phyloP scores from a whole-genome alignment of 2,113 vertebrate species.

The Melanotaenia duboulayi region DNA sequence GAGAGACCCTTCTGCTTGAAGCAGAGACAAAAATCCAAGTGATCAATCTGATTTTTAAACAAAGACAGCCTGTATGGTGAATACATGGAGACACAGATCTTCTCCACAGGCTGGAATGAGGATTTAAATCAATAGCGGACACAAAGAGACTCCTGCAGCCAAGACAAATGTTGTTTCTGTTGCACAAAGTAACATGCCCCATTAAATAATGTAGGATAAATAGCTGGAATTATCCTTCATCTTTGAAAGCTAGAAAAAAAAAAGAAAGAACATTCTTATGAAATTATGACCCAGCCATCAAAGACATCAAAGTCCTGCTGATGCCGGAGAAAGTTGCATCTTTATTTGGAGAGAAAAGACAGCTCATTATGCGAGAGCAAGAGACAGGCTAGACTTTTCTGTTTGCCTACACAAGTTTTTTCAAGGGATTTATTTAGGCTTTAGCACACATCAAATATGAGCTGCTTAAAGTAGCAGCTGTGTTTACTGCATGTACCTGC shows the following conservation, averaged over 20 bases:
- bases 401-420: background rate
- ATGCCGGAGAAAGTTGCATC: background rate
- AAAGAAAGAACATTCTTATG: constrained; percentile 19
- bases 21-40: constrained; percentile 29
- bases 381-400: background rate
- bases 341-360: constrained; percentile 2
- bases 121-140: constrained; percentile 51
- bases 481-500: constrained; percentile 23
- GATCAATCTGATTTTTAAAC: constrained; percentile 67
- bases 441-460: background rate
- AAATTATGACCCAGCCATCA: constrained; percentile 29
- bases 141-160: constrained; percentile 31
- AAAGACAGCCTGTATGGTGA: constrained; percentile 42
- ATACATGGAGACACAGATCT: constrained; percentile 6
- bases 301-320: constrained; percentile 46
- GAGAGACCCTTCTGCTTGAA: constrained; percentile 6
- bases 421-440: background rate
- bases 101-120: constrained; percentile 22
- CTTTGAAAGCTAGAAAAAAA: constrained; percentile 27
- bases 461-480: background rate
- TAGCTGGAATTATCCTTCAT: constrained; percentile 38
- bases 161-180: constrained; percentile 50
- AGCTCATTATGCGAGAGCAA: constrained; percentile 12
- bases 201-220: constrained; percentile 59
- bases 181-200: constrained; percentile 8